These are phyloP conservation scores for Mormyrus iriodes DNA, from an alignment of 2,113 vertebrate species.

Conservation along the genomic window DNA sequence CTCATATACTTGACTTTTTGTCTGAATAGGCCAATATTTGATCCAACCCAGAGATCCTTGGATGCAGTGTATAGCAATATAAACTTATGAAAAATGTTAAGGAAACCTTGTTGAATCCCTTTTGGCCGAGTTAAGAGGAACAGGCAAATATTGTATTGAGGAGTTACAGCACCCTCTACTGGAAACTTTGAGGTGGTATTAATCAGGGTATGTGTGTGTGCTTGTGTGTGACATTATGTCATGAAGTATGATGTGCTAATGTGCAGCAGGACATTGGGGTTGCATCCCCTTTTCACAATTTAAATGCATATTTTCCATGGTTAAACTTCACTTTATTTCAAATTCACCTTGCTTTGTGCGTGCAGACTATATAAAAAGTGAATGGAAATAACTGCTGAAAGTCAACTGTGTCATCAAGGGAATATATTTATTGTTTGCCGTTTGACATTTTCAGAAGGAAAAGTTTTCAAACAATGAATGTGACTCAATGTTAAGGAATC, in stretches of 20 bases:
- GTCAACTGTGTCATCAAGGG: background rate
- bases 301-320: background rate
- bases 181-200: background rate
- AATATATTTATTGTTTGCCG: background rate
- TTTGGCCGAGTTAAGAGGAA: background rate
- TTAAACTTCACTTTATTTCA: background rate
- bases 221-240: background rate
- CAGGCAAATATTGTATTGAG: conserved; percentile 2
- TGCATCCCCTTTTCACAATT: background rate
- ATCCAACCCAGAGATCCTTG: background rate
- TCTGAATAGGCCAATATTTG: background rate
- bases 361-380: background rate
- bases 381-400: background rate
- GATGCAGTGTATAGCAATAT: background rate
- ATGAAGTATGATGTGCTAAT: background rate
- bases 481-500: background rate
- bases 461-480: background rate
- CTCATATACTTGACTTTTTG: background rate
- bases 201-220: background rate
- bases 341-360: background rate
- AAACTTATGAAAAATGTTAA: background rate
- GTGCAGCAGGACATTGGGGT: background rate
- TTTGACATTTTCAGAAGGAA: background rate
- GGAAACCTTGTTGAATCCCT: background rate
- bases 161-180: conserved; percentile 23